Conservation (phyloP, 1,140 invertebrate genomes). For the Protaetia brevitarsis region DNA sequence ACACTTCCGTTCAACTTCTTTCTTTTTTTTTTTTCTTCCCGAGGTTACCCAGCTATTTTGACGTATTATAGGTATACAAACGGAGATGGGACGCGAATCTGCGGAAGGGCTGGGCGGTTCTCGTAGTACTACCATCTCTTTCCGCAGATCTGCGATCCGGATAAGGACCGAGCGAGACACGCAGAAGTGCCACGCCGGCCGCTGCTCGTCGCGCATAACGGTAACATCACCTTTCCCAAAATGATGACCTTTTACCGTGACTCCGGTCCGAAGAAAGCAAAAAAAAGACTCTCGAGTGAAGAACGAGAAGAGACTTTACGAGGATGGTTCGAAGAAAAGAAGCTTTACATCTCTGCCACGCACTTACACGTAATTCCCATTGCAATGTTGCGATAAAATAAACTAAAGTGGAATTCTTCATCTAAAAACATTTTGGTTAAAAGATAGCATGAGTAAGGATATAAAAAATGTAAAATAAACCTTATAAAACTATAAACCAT, state of each 20-base stretch:
- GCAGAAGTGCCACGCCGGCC: not conserved
- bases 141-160: not conserved
- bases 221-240: constrained; percentile 11
- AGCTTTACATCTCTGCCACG: not conserved
- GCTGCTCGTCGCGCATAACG: not conserved
- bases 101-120: not conserved
- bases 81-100: not conserved
- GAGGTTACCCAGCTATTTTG: not conserved
- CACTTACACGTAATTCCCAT: not conserved
- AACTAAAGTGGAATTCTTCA: too few relatives aligned
- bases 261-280: not conserved
- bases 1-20: too few relatives aligned
- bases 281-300: not conserved
- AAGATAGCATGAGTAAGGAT: too few relatives aligned
- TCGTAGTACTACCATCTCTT: not conserved
- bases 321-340: not conserved
- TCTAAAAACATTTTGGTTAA: too few relatives aligned
- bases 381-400: too few relatives aligned
- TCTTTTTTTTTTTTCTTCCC: too few relatives aligned
- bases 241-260: not conserved
- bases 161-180: not conserved
- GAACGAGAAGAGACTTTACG: not conserved
- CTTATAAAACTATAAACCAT: too few relatives aligned
- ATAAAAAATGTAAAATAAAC: too few relatives aligned
- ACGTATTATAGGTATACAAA: not conserved